phyloP scores from a whole-genome alignment of 2,113 vertebrate species.

The Martes martes region DNA sequence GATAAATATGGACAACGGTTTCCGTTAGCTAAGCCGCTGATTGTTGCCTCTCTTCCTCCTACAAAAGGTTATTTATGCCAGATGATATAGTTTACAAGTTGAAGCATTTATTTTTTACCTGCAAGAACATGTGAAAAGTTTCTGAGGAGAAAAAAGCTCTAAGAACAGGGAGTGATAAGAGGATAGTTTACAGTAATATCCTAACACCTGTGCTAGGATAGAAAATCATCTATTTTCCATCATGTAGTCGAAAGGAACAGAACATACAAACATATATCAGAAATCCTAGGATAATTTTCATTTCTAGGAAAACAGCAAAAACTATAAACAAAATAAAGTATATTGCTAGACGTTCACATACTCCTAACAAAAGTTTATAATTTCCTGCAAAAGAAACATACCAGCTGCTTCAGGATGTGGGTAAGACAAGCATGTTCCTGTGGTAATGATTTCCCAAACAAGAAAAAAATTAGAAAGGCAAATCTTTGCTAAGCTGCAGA shows the following conservation, averaged over 20 bases:
- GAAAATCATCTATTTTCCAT: neutral
- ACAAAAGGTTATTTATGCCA: neutral
- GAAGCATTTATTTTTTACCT: neutral
- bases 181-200: neutral
- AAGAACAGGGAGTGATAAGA: neutral
- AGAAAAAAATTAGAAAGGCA: conserved; percentile 51
- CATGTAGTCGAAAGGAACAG: neutral
- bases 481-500: conserved; percentile 41
- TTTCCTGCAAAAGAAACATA: conserved; percentile 68
- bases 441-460: conserved; percentile 69
- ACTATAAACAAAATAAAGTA: conserved; percentile 16
- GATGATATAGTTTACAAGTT: neutral
- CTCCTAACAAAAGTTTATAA: conserved; percentile 49
- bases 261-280: neutral
- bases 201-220: neutral
- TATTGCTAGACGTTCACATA: conserved; percentile 40
- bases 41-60: neutral
- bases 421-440: conserved; percentile 65
- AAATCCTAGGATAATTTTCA: conserved; percentile 4
- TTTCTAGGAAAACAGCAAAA: conserved; percentile 26
- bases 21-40: neutral
- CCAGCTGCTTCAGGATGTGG: conserved; percentile 66
- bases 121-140: neutral
- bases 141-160: neutral
- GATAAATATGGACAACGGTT: neutral